A percentile compares a stretch with the other conserved stretches of the same genome.
Evolutionary conservation across 2,888 invertebrate genomes (phyloP).

Genomic region (Sylvicola cinctus): DNA sequence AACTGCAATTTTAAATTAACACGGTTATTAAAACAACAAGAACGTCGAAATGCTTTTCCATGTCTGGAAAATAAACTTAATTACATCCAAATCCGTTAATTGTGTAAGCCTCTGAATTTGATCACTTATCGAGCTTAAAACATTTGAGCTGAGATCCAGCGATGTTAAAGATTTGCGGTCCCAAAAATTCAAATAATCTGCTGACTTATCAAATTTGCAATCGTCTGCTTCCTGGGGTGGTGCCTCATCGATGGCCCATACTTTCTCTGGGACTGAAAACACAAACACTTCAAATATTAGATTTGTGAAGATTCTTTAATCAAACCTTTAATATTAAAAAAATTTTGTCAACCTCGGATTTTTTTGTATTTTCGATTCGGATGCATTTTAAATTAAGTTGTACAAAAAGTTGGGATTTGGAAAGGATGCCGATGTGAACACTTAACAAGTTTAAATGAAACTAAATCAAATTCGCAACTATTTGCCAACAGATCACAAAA

Average conservation of each 20-base stretch:
- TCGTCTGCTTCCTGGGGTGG: slow-evolving; percentile 36
- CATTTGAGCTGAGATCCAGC: slow-evolving; percentile 59
- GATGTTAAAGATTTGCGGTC: slow-evolving; percentile 55
- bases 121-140: slow-evolving; percentile 37
- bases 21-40: slow-evolving; percentile 5
- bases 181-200: slow-evolving; percentile 58
- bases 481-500: too few species aligned
- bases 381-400: too few species aligned
- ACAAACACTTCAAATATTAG: too few species aligned
- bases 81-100: slow-evolving; percentile 47
- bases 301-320: too few species aligned
- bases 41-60: neutral
- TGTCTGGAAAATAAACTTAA: slow-evolving; percentile 5
- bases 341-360: too few species aligned
- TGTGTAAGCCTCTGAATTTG: slow-evolving; percentile 44
- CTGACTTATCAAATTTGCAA: slow-evolving; percentile 28
- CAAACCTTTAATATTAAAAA: too few species aligned
- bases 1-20: slow-evolving; percentile 32
- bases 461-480: too few species aligned
- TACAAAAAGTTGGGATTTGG: slow-evolving; percentile 10
- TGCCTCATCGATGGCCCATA: slow-evolving; percentile 51
- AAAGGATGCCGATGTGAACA: too few species aligned
- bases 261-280: slow-evolving; percentile 46
- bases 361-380: too few species aligned
- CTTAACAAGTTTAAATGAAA: too few species aligned